phyloP scores from a whole-genome alignment of 53 echinoderm and acorn worm species.

The Temnopleurus reevesii region DNA sequence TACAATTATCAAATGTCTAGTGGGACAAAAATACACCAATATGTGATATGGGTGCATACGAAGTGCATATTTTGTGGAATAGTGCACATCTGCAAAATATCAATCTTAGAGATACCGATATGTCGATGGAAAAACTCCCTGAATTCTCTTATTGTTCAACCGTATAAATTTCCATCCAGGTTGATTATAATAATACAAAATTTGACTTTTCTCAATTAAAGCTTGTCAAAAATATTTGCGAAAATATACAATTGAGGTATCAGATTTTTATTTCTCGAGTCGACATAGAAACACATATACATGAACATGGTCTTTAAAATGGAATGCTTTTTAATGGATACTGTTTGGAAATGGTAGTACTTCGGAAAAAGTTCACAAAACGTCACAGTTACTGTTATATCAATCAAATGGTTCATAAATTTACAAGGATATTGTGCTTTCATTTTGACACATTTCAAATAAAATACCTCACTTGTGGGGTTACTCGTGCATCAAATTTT shows the following conservation, averaged over 20 bases:
- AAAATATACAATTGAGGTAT: not conserved
- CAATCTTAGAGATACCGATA: too few species aligned
- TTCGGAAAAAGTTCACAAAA: not conserved
- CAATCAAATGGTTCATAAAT: not conserved
- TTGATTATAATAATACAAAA: not conserved
- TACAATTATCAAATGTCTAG: too few species aligned
- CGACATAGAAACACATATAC: not conserved
- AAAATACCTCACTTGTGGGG: not conserved
- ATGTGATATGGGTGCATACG: too few species aligned
- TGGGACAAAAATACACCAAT: too few species aligned
- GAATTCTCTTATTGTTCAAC: not conserved
- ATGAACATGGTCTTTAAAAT: not conserved
- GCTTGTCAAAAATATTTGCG: not conserved
- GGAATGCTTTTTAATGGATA: not conserved
- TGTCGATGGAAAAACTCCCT: not conserved
- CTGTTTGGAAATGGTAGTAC: not conserved
- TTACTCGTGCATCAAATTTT: slow-evolving; percentile 18
- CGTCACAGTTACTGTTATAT: not conserved
- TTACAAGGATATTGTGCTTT: not conserved
- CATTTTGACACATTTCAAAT: not conserved
- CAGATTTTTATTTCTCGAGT: not conserved
- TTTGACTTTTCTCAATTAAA: not conserved
- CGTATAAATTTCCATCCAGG: not conserved
- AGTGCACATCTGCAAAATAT: too few species aligned
- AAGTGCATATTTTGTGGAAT: too few species aligned